Conservation (phyloP, 2,113 vertebrate species). For the Mionectes macconnelli region DNA sequence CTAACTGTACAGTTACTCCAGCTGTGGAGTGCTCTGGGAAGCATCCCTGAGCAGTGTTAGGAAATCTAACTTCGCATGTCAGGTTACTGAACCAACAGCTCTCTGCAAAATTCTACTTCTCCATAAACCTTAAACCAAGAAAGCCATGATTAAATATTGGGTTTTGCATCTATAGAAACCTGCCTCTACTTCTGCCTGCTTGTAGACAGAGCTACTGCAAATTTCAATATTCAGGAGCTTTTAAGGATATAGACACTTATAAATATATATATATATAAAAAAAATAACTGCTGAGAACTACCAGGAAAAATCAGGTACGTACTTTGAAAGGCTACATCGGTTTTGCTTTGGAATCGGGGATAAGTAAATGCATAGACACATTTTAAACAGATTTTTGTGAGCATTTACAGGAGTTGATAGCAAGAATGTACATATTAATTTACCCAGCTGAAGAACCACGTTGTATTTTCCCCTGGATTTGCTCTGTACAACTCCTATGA, state of each 20-base stretch:
- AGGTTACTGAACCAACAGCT: not conserved
- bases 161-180: constrained; percentile 44
- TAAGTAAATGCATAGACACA: not conserved
- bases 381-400: not conserved
- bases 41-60: not conserved
- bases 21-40: not conserved
- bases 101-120: constrained; percentile 15
- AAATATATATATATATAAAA: constrained; percentile 38
- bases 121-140: constrained; percentile 29
- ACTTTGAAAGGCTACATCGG: not conserved
- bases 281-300: constrained; percentile 43
- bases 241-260: constrained; percentile 37
- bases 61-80: not conserved
- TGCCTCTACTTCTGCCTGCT: constrained; percentile 68
- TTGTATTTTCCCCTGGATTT: not conserved
- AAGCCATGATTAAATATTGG: constrained; percentile 32
- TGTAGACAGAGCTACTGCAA: constrained; percentile 67
- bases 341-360: not conserved
- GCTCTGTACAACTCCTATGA: not conserved
- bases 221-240: constrained; percentile 66
- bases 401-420: not conserved
- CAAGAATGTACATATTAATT: not conserved
- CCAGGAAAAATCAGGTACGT: constrained; percentile 28
- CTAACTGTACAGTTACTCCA: not conserved
- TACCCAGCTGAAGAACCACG: not conserved